Evolutionary conservation across 2,797 vertebrate genomes (phyloP).

Genomic region (Sebastes iracundus): DNA sequence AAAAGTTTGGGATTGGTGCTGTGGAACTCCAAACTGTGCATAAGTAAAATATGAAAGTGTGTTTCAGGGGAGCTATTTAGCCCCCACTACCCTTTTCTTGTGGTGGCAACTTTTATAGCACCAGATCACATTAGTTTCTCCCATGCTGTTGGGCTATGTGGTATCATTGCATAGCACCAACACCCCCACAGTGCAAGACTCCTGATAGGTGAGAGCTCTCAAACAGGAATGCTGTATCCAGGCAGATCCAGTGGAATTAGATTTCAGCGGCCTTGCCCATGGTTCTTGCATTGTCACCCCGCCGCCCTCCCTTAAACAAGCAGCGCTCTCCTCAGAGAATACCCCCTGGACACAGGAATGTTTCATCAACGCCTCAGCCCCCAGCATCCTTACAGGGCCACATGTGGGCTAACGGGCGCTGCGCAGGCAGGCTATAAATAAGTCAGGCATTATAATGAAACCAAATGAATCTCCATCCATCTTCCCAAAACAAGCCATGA

Average conservation of each 20-base stretch:
- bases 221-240: conserved; percentile 57
- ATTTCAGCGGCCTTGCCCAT: conserved; percentile 64
- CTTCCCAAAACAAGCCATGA: conserved; percentile 78
- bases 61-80: conserved; percentile 16
- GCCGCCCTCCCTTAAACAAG: conserved; percentile 72
- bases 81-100: not conserved
- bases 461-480: conserved; percentile 81
- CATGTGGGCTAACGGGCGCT: conserved; percentile 58
- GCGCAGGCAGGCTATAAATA: conserved; percentile 75
- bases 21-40: conserved; percentile 52
- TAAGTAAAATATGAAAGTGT: conserved; percentile 48
- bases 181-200: conserved; percentile 6
- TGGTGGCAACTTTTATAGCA: conserved; percentile 12
- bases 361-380: conserved; percentile 74
- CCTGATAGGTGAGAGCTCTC: conserved; percentile 29
- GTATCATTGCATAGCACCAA: conserved; percentile 23
- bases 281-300: conserved; percentile 69
- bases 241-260: conserved; percentile 63
- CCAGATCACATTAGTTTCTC: conserved; percentile 11
- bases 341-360: conserved; percentile 76
- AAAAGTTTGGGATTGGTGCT: conserved; percentile 70
- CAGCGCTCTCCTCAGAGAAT: conserved; percentile 72
- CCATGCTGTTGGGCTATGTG: conserved; percentile 1
- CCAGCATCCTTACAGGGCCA: conserved; percentile 68
- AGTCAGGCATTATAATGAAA: conserved; percentile 80